A percentile compares a stretch with the other conserved stretches of the same genome.
These are phyloP conservation scores for Alligator mississippiensis DNA, from an alignment of 2,113 vertebrate species.

Conservation along the genomic window DNA sequence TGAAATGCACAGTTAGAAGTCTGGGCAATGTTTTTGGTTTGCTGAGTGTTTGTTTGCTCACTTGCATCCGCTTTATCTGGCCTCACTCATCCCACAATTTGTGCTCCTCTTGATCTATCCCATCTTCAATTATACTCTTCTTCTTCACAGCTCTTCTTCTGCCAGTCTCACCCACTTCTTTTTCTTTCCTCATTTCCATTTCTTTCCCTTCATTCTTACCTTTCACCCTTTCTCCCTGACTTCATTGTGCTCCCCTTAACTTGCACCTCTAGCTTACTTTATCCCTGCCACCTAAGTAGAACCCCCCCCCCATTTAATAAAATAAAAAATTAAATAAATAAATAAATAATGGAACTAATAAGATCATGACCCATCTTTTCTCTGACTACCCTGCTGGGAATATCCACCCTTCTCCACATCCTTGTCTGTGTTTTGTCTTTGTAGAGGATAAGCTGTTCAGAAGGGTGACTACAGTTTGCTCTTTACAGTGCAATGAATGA, in stretches of 20 bases:
- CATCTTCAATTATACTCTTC: neutral
- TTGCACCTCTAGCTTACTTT: neutral
- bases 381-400: neutral
- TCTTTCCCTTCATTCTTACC: neutral
- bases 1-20: neutral
- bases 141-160: neutral
- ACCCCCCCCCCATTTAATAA: neutral
- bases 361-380: neutral
- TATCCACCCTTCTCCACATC: neutral
- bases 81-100: neutral
- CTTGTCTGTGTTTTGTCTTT: neutral
- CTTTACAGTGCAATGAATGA: neutral
- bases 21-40: rapidly evolving
- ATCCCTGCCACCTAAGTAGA: neutral
- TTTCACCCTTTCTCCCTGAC: neutral
- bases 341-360: neutral
- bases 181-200: neutral
- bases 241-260: neutral
- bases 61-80: rapidly evolving
- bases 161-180: neutral
- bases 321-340: neutral
- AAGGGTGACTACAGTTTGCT: neutral
- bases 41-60: rapidly evolving
- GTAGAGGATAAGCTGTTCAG: neutral
- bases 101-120: neutral